Conservation (phyloP, 2,113 vertebrate species). For the Piliocolobus tephrosceles region DNA sequence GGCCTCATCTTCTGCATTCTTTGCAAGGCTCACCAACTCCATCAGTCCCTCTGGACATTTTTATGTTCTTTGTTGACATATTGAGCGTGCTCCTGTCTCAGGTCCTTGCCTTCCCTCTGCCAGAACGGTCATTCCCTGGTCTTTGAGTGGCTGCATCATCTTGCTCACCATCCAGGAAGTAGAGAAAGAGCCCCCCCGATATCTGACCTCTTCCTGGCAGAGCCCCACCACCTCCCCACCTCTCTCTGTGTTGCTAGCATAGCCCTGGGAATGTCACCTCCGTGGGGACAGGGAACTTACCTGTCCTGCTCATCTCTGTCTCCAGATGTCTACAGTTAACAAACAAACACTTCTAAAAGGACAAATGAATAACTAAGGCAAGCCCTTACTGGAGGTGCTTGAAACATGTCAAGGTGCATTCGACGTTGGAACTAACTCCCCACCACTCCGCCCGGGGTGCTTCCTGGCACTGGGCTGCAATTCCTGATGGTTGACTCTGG, state of each 20-base stretch:
- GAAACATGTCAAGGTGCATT: accelerated
- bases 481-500: not conserved
- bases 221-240: not conserved
- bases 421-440: not conserved
- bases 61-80: accelerated
- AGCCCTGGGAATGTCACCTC: not conserved
- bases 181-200: not conserved
- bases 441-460: accelerated
- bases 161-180: not conserved
- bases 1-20: not conserved
- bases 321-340: not conserved
- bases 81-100: not conserved
- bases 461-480: accelerated
- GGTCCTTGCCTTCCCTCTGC: not conserved
- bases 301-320: not conserved
- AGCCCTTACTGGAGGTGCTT: not conserved
- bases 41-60: accelerated
- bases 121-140: accelerated
- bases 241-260: accelerated
- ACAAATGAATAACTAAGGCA: not conserved
- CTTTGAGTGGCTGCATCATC: accelerated
- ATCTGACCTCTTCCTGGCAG: not conserved
- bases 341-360: not conserved
- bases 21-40: accelerated
- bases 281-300: accelerated